Evolutionary conservation across 2,797 vertebrate species (phyloP), one percentile per base, ranked within the genome.

Genomic region (Danio kyathit): DNA sequence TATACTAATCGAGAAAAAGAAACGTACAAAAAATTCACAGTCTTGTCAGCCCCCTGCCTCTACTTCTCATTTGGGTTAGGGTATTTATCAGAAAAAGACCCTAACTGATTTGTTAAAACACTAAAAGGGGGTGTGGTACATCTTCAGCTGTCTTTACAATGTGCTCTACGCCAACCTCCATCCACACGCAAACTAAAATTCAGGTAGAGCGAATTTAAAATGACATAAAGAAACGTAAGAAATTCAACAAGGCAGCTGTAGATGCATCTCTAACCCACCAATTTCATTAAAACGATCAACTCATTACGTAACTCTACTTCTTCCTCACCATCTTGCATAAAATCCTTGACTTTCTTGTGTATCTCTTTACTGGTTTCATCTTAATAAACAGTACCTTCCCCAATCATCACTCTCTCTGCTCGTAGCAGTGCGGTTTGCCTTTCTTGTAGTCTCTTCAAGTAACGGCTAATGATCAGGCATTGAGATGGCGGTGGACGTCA

Each of bases 1-100:
- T 79, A 91, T 85, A 86, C 84, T 74, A 87, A 87, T 86, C 64
- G 81, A 66, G 52, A 76, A 74, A 85, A 29, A 74, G 12, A 17
- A 84, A 75, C 2, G 81, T 66, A 89, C 80, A 69, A 89, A 91
- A 29, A 91, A 89, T 94, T 94, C 93, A 94, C 94, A 94, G 94
- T 94, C 89, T 93, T 87, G 84, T 82, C 88, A 90, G 87, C 89
- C 89, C 88, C 87, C 86, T 80, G 57, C 82, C 72, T 82, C 72
- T 56, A 71, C 51, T 57, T 79, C 64, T 78, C 77, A 44, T 61
- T 67, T 52, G 65, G 69, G 63, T 78, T 2, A 16, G 66, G 72
- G 67, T 57, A 29, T 41, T 49, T 49, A 0, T 49, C 12, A 74
- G 49, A 77, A 64, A 43, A 75, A 76, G 74, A 81, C 64, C 78